These are phyloP conservation scores for Naso thynnoides DNA, from an alignment of 2,797 vertebrate genomes.

Conservation along the genomic window DNA sequence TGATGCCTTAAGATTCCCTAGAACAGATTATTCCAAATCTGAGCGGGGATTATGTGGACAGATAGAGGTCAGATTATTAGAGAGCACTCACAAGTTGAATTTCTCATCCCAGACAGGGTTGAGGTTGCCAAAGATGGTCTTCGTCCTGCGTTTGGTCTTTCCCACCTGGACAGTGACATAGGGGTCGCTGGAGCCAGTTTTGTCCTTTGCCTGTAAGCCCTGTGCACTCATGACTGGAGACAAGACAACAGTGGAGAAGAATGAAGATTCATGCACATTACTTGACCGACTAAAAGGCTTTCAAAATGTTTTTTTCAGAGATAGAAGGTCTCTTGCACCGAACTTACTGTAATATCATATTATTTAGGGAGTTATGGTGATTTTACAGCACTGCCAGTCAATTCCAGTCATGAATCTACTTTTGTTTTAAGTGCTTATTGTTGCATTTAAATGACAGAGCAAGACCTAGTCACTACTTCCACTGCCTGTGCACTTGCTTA, in stretches of 20 bases:
- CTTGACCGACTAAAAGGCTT: not conserved
- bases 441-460: slow-evolving; percentile 6
- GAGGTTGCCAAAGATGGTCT: slow-evolving; percentile 98
- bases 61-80: slow-evolving; percentile 20
- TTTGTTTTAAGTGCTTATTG: not conserved
- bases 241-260: slow-evolving; percentile 21
- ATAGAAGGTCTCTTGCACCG: not conserved
- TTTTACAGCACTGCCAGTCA: slow-evolving; percentile 13
- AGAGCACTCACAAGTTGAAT: slow-evolving; percentile 95
- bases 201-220: slow-evolving; percentile 98
- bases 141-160: slow-evolving; percentile 96
- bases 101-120: slow-evolving; percentile 98
- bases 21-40: slow-evolving; percentile 33
- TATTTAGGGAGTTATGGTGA: not conserved
- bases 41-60: slow-evolving; percentile 10
- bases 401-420: not conserved
- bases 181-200: slow-evolving; percentile 97
- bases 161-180: slow-evolving; percentile 99
- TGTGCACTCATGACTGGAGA: slow-evolving; percentile 94
- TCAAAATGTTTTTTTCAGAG: not conserved
- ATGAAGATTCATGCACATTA: slow-evolving; percentile 5
- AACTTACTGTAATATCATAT: not conserved
- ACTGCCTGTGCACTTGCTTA: slow-evolving; percentile 24
- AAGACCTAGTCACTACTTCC: slow-evolving; percentile 7
- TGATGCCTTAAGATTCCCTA: slow-evolving; percentile 15